phyloP scores from a whole-genome alignment of 1,140 invertebrate genomes.

The Littorina saxatilis region DNA sequence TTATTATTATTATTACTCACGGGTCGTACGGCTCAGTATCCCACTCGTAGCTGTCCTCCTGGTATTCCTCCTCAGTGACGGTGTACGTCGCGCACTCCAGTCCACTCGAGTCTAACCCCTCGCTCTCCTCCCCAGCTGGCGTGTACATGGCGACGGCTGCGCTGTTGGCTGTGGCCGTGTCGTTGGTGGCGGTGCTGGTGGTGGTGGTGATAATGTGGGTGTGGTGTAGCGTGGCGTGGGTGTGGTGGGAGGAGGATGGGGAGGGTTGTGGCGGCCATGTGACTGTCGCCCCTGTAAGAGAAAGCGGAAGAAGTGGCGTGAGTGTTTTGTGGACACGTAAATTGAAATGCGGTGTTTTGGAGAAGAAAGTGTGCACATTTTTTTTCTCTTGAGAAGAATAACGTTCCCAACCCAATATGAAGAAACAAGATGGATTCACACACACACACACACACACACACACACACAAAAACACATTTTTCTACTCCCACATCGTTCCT shows the following conservation, averaged over 20 bases:
- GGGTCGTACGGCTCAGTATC: constrained; percentile 87
- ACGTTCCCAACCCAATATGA: no score
- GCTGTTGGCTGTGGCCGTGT: constrained; percentile 1
- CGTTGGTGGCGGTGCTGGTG: not conserved
- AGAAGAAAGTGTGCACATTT: no score
- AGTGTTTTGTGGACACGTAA: no score
- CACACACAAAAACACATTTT: not conserved
- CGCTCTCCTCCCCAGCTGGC: constrained; percentile 30
- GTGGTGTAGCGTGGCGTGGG: not conserved
- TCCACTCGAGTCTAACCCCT: constrained; percentile 33
- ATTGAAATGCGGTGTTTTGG: no score
- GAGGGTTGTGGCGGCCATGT: constrained; percentile 1
- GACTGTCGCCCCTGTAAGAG: constrained; percentile 15
- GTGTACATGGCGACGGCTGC: constrained; percentile 40
- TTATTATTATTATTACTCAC: no score
- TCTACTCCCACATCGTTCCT: not conserved
- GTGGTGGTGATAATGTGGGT: not conserved
- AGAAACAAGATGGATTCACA: no score
- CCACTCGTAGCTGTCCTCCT: constrained; percentile 76
- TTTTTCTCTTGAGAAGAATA: no score
- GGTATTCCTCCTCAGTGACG: constrained; percentile 60
- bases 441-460: not conserved
- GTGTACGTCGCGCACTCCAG: constrained; percentile 36
- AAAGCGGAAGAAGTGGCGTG: no score
- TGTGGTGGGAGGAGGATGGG: not conserved